Evolutionary conservation across 1,140 invertebrate species (phyloP), one percentile per base, ranked within the genome.

Genomic region (Drosophila hydei): DNA sequence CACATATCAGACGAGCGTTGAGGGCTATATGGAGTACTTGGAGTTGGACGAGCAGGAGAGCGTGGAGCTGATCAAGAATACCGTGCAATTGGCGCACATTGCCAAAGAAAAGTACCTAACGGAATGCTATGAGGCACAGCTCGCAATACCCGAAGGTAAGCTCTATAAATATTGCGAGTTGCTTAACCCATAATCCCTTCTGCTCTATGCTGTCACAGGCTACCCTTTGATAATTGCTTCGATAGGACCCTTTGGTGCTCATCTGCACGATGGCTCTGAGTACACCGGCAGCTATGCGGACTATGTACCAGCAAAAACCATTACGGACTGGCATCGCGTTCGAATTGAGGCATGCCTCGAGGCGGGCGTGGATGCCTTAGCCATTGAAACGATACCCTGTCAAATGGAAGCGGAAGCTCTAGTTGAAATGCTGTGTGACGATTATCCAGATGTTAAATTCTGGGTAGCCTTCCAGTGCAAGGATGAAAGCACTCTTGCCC

Each of bases 381-480:
- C 96, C 9, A 92, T 98, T 75, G 98, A 99, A 92, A 99, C 98
- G 0, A 96, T 98, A 75, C 97, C 98, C 18, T 96, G 96, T 68
- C 92, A 94, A 74, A 93, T 94, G 59, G 98, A 99, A 92, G 97
- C 96, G 0, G 94, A 96, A 91, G 96, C 96, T 77, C 88, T 98
- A 2, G 92, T 97, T 6, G 94, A 96, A 52, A 92, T 98, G 59
- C 84, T 98, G 4, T 93, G 94, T 50, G 93, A 94, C 16, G 94
- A 97, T 71, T 97, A 95, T 92, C 96, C 96, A 16, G 87, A 94
- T 27, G 92, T 93, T 0, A 96, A 95, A 92, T 96, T 96, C 18
- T 98, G 97, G 96, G 90, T 98, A 0, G 93, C 92, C 6, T 92
- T 92, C 59, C 91, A 91, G 54, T 92, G 92, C 61, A 90, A 92